A percentile compares a stretch with the other conserved stretches of the same genome.
Evolutionary conservation across 2,797 vertebrate genomes (phyloP).

Genomic region (Centropyge bicolor): DNA sequence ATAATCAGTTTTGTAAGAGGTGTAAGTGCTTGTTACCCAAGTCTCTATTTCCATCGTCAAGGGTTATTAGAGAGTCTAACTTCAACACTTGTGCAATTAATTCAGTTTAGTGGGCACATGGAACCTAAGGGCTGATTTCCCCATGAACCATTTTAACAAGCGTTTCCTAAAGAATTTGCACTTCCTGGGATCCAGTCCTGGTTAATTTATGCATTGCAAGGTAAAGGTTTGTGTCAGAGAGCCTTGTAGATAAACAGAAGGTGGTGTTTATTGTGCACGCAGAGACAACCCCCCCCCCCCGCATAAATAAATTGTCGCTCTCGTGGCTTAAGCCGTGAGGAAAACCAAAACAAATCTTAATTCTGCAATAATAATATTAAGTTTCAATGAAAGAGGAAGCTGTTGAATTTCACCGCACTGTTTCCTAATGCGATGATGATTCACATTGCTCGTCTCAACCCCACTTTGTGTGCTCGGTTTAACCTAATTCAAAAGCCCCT

Average conservation of each 20-base stretch:
- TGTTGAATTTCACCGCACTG: constrained; percentile 41
- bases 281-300: constrained; percentile 39
- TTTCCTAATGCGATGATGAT: constrained; percentile 59
- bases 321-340: constrained; percentile 37
- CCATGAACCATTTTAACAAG: constrained; percentile 47
- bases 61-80: constrained; percentile 59
- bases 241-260: constrained; percentile 62
- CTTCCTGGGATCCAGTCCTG: constrained; percentile 31
- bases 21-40: constrained; percentile 52
- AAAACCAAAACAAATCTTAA: constrained; percentile 46
- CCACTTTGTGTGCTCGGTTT: constrained; percentile 65
- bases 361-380: constrained; percentile 53
- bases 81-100: constrained; percentile 61
- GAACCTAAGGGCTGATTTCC: constrained; percentile 50
- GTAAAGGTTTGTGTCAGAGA: constrained; percentile 65
- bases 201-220: constrained; percentile 61
- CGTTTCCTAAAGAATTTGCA: constrained; percentile 43
- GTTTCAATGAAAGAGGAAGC: constrained; percentile 56
- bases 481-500: constrained; percentile 74
- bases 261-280: constrained; percentile 51
- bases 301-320: constrained; percentile 63
- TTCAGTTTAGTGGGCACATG: constrained; percentile 53
- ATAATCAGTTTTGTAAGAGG: constrained; percentile 56
- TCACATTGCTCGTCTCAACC: constrained; percentile 64
- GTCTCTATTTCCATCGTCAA: constrained; percentile 59